Percentiles rank a stretch among this genome's conserved stretches.
These are phyloP conservation scores for Plotosus lineatus DNA, from an alignment of 2,113 vertebrate species.

Conservation along the genomic window DNA sequence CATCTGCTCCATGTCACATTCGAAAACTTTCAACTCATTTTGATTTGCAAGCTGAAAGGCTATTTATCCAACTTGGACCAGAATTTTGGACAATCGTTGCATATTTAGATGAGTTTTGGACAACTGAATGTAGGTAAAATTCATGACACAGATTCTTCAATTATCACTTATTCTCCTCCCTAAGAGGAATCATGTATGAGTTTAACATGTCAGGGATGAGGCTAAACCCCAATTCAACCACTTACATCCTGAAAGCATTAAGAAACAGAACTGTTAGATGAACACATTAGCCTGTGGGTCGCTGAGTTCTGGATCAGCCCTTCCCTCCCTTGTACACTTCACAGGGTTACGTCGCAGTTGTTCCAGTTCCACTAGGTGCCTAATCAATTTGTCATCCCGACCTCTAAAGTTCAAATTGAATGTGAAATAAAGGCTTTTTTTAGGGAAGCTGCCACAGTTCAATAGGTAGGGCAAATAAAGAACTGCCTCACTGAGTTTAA, in stretches of 20 bases:
- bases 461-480: constrained; percentile 18
- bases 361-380: constrained; percentile 34
- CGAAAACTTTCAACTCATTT: too few species aligned
- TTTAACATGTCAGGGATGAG: not conserved
- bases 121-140: too few species aligned
- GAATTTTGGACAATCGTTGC: too few species aligned
- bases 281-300: constrained; percentile 23
- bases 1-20: too few species aligned
- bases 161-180: not conserved
- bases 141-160: too few species aligned
- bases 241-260: not conserved
- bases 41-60: too few species aligned
- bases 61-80: too few species aligned
- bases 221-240: not conserved
- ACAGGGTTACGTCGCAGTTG: constrained; percentile 6
- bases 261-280: constrained; percentile 12
- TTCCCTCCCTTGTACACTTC: not conserved
- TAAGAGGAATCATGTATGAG: constrained; percentile 4
- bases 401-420: constrained; percentile 31
- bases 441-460: constrained; percentile 15
- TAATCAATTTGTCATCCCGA: constrained; percentile 42
- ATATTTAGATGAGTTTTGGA: too few species aligned
- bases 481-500: not conserved
- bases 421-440: constrained; percentile 33
- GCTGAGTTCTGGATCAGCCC: constrained; percentile 31